Conservation (phyloP, 2,113 vertebrate genomes). For the Phainopepla nitens region DNA sequence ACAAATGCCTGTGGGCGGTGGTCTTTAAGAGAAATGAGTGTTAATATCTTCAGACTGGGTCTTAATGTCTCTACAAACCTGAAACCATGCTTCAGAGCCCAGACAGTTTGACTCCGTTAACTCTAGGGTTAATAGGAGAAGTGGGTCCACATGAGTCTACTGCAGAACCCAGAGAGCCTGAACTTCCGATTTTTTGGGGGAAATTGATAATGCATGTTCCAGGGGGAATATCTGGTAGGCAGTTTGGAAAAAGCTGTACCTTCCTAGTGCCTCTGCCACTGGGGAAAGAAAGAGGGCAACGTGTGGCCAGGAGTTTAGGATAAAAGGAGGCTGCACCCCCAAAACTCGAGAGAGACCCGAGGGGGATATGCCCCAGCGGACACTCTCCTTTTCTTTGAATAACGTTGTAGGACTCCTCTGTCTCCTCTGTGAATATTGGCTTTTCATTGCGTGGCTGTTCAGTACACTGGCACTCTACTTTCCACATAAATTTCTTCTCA, state of each 20-base stretch:
- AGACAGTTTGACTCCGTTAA: not conserved
- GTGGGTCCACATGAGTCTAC: not conserved
- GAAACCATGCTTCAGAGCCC: not conserved
- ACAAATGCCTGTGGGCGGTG: rapidly evolving
- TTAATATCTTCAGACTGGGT: not conserved
- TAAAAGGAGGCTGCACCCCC: not conserved
- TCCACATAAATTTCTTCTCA: not conserved
- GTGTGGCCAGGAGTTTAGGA: rapidly evolving
- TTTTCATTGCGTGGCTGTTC: not conserved
- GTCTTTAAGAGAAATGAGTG: not conserved
- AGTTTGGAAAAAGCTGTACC: not conserved
- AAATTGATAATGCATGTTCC: not conserved
- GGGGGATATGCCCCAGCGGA: rapidly evolving
- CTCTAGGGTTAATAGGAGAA: not conserved
- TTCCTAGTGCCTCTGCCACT: not conserved
- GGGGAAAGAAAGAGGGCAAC: not conserved
- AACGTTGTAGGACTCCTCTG: not conserved
- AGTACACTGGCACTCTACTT: not conserved
- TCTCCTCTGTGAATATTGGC: not conserved
- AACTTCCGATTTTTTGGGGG: not conserved
- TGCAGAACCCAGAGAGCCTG: not conserved
- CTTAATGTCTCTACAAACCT: not conserved
- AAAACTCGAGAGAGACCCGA: not conserved
- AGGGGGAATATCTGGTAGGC: not conserved
- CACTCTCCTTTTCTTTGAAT: not conserved